phyloP scores from a whole-genome alignment of 2,113 vertebrate genomes.

The Melanostigma gelatinosum region DNA sequence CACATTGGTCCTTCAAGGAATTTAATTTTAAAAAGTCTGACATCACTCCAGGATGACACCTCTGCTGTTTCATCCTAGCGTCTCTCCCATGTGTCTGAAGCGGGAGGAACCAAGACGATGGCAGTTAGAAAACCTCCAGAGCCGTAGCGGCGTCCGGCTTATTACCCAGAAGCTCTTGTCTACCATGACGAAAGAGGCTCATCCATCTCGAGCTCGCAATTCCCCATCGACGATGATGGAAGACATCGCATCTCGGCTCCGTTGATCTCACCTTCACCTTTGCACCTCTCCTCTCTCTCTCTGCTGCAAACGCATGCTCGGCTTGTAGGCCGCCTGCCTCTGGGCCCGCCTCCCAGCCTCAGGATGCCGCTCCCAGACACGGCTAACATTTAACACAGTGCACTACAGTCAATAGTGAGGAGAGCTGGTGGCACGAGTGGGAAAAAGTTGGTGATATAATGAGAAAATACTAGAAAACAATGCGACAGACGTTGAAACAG shows the following conservation, averaged over 20 bases:
- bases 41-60: neutral
- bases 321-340: constrained; percentile 39
- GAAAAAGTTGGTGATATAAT: constrained; percentile 16
- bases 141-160: neutral
- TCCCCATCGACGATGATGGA: constrained; percentile 38
- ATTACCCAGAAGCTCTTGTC: constrained; percentile 37
- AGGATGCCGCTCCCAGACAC: constrained; percentile 52
- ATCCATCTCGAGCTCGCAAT: constrained; percentile 40
- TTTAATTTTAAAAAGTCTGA: neutral
- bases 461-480: constrained; percentile 34
- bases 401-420: constrained; percentile 16
- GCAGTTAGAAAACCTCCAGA: constrained; percentile 19
- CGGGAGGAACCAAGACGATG: neutral
- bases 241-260: constrained; percentile 44
- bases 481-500: neutral
- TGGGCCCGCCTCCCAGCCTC: constrained; percentile 32
- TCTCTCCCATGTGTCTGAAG: neutral
- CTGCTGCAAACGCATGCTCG: neutral
- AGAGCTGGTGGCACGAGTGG: constrained; percentile 14
- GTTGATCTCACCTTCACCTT: constrained; percentile 58
- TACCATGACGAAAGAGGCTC: constrained; percentile 14
- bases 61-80: constrained; percentile 2
- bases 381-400: constrained; percentile 30
- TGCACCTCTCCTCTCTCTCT: constrained; percentile 17
- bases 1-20: neutral